Evolutionary conservation across 2,797 vertebrate species (phyloP).

Genomic region (Lagodon rhomboides): DNA sequence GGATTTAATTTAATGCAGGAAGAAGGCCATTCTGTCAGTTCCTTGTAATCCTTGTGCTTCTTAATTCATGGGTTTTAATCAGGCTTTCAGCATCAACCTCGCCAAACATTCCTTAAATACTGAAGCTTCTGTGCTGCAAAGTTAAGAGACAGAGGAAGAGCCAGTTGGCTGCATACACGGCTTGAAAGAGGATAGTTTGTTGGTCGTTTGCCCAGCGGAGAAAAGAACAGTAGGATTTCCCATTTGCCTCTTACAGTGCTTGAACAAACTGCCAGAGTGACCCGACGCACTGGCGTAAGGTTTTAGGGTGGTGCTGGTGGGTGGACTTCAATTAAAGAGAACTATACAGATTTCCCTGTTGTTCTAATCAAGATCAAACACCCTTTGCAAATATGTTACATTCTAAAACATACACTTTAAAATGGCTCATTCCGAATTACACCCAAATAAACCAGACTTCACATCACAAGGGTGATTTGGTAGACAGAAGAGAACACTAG

Average conservation of each 20-base stretch:
- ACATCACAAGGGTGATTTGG: neutral
- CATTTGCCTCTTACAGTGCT: constrained; percentile 7
- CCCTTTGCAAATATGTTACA: neutral
- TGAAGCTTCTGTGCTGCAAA: constrained; percentile 47
- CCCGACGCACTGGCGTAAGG: neutral
- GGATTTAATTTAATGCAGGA: constrained; percentile 61
- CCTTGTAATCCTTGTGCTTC: constrained; percentile 66
- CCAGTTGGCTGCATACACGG: constrained; percentile 31
- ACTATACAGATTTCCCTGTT: too few species aligned
- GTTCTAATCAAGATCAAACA: neutral
- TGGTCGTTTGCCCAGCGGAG: constrained; percentile 14
- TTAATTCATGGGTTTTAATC: constrained; percentile 64
- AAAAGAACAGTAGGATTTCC: constrained; percentile 17
- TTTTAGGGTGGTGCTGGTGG: neutral
- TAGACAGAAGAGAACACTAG: neutral
- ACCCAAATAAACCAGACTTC: constrained; percentile 3
- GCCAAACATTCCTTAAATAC: constrained; percentile 65
- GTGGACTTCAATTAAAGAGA: neutral
- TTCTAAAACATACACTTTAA: neutral
- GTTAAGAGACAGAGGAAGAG: constrained; percentile 43
- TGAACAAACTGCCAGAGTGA: constrained; percentile 1
- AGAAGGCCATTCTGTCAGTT: constrained; percentile 61
- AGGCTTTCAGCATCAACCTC: constrained; percentile 43
- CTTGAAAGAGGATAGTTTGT: constrained; percentile 40
- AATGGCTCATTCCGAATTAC: neutral